Percentiles rank a stretch among this genome's conserved stretches.
These are phyloP conservation scores for Stegostoma tigrinum DNA, from an alignment of 2,113 vertebrate genomes.

Conservation along the genomic window DNA sequence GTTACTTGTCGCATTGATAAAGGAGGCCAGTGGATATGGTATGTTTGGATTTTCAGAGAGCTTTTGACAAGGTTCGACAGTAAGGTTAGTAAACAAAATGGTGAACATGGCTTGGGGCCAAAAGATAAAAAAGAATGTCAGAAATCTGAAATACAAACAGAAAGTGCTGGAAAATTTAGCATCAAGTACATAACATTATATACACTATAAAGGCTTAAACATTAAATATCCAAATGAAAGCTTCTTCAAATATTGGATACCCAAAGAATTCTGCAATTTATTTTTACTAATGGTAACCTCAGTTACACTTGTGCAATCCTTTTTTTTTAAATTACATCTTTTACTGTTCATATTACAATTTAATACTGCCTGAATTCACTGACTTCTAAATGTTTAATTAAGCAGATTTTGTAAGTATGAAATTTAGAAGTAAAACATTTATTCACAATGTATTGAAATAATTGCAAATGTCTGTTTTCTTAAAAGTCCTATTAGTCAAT, in stretches of 20 bases:
- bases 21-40: too few species aligned
- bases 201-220: not conserved
- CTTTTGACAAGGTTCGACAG: too few species aligned
- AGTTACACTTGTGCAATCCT: not conserved
- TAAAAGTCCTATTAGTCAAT: not conserved
- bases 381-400: not conserved
- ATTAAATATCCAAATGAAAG: constrained; percentile 3
- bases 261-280: not conserved
- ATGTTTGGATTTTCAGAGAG: too few species aligned
- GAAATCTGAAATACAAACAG: too few species aligned
- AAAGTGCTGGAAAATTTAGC: not conserved
- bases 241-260: not conserved
- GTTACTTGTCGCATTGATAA: too few species aligned
- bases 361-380: not conserved
- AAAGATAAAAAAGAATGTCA: too few species aligned
- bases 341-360: not conserved
- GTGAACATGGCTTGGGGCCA: too few species aligned
- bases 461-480: not conserved
- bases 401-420: not conserved
- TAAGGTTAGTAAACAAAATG: too few species aligned
- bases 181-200: not conserved
- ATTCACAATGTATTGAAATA: not conserved
- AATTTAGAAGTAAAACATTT: not conserved
- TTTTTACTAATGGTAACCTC: not conserved
- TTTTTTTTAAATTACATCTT: not conserved